phyloP scores from a whole-genome alignment of 2,113 vertebrate species.

The Ictalurus punctatus region DNA sequence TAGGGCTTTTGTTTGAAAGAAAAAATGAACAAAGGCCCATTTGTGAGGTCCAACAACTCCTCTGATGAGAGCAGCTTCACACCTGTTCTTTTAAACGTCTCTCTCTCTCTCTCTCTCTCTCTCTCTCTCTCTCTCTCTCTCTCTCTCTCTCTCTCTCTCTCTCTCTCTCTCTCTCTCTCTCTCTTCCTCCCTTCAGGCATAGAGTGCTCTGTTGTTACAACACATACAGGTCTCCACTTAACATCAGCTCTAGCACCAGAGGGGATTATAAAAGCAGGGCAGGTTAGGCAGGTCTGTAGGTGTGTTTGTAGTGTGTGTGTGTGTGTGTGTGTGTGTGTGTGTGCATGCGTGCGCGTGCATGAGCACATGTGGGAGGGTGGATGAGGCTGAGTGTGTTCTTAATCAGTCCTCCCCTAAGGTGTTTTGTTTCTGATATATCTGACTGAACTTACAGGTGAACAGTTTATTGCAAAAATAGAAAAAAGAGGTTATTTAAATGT shows the following conservation, averaged over 20 bases:
- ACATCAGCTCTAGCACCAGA: conserved; percentile 61
- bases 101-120: neutral
- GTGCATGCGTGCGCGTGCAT: neutral
- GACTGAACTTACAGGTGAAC: conserved; percentile 23
- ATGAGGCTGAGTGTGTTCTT: conserved; percentile 21
- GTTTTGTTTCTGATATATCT: conserved; percentile 45
- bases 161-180: conserved; percentile 7
- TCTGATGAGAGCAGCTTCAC: conserved; percentile 49
- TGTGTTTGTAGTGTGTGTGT: conserved; percentile 2
- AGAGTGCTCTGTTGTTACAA: conserved; percentile 45
- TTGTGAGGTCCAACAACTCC: conserved; percentile 52
- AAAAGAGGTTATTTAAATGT: neutral
- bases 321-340: conserved; percentile 21
- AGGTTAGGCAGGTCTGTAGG: conserved; percentile 58
- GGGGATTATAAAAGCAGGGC: conserved; percentile 56
- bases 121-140: conserved; percentile 1
- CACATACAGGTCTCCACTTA: conserved; percentile 59
- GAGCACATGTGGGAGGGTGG: neutral
- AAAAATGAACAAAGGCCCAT: conserved; percentile 53
- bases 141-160: neutral
- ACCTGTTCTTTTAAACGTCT: conserved; percentile 52
- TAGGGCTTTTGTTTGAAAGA: conserved; percentile 29
- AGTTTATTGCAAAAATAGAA: conserved; percentile 12
- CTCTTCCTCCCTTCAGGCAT: conserved; percentile 19
- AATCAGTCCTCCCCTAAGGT: conserved; percentile 33